Base-by-base conservation (phyloP, 1,140 invertebrate genomes). In the Maniola jurtina region DNA sequence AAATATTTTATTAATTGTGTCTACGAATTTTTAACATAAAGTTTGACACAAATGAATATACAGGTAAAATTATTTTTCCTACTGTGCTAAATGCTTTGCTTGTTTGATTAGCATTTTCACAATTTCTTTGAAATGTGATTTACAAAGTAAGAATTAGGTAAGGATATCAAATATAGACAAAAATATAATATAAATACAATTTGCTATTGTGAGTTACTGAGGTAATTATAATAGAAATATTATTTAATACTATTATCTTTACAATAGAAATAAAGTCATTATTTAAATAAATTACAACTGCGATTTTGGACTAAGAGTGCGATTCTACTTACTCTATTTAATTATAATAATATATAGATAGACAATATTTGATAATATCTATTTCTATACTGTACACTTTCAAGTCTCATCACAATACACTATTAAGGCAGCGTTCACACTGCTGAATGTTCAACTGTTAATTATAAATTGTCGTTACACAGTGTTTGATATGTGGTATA, bases 341-440 rank as follows among this genome's bases (percentile, higher is more conserved):
- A 66, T 58, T 70, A 73, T 78, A 81, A 71, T 73, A 34, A 76
- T 86, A 84, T 73, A 77, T 79, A 75, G 80, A 79, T 81, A 84
- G 80, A 84, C 77, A 84, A 84, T 83, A 79, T 81, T 83, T 75
- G 80, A 79, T 84, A 89, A 68, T 79, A 87, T 85, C 78, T 88
- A 68, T 79, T 86, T 85, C 78, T 88, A 83, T 82, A 81, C 84
- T 90, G 85, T 90, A 90, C 86, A 88, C 84, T 86, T 86, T 76
- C 58, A 74, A 82, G 78, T 87, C 76, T 83, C 81, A 84, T 76
- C 81, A 75, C 64, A 80, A 66, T 75, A 78, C 77, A 81, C 77
- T 64, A 65, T 65, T 65, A 60, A 77, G 69, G 64, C 75, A 75
- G 61, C 55, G 52, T 66, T 65, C 70, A 59, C 64, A 73, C 71